Evolutionary conservation across 2,797 vertebrate species (phyloP).

Genomic region (Enteromius trimaculatus): DNA sequence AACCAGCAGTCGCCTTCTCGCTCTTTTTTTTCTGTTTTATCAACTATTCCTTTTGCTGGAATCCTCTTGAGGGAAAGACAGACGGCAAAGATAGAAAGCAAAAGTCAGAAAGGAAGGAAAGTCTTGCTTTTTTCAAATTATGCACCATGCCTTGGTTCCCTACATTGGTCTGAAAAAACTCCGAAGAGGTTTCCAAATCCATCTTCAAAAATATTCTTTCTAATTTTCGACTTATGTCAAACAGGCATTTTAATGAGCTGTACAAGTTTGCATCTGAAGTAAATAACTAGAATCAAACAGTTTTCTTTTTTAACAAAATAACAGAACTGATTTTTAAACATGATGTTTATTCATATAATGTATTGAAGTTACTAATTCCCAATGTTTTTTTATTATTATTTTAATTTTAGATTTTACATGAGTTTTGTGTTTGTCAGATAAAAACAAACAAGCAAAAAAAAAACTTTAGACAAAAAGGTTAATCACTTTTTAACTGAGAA

Average conservation of each 20-base stretch:
- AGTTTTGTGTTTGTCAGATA: no score
- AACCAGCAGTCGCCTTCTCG: constrained; percentile 43
- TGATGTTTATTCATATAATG: background rate
- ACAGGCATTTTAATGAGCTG: background rate
- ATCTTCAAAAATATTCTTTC: constrained; percentile 2
- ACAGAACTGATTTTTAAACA: background rate
- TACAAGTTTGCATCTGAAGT: background rate
- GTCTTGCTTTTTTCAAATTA: constrained; percentile 40
- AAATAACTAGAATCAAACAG: background rate
- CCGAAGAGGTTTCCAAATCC: background rate
- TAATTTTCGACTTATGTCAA: background rate
- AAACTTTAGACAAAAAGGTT: background rate
- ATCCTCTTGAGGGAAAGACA: constrained; percentile 63
- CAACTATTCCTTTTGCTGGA: constrained; percentile 76
- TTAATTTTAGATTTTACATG: no score
- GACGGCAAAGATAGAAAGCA: constrained; percentile 40
- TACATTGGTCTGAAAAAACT: constrained; percentile 20
- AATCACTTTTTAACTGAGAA: background rate
- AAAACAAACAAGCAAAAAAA: background rate
- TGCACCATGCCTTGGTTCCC: constrained; percentile 20
- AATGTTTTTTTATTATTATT: no score
- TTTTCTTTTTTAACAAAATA: background rate
- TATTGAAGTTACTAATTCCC: no score
- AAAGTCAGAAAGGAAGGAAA: background rate
- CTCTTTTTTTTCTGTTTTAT: constrained; percentile 69